Evolutionary conservation across 2,797 vertebrate genomes (phyloP).

Genomic region (Rhynchotus rufescens): DNA sequence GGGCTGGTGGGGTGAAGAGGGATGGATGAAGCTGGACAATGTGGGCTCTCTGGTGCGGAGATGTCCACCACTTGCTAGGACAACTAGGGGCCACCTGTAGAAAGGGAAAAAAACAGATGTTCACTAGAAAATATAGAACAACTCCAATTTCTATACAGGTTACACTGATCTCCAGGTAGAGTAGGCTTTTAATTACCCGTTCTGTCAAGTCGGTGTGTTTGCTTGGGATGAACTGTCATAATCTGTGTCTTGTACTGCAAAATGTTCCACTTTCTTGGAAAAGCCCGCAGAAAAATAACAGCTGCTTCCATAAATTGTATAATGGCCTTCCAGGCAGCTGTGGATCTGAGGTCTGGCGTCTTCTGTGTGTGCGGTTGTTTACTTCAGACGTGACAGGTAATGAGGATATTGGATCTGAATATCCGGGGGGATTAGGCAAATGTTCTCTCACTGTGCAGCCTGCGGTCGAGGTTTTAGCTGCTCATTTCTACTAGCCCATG

Average conservation of each 20-base stretch:
- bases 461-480: background rate
- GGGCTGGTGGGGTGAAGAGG: background rate
- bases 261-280: background rate
- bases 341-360: background rate
- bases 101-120: background rate
- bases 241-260: background rate
- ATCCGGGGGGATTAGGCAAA: background rate
- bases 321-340: background rate
- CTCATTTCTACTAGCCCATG: background rate
- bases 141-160: background rate
- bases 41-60: fast-evolving
- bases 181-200: background rate
- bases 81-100: background rate
- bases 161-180: background rate
- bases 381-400: background rate
- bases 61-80: no score
- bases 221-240: background rate
- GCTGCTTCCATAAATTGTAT: background rate
- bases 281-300: background rate
- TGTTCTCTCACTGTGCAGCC: background rate
- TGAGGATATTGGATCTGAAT: background rate
- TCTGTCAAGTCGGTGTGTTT: fast-evolving
- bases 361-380: background rate
- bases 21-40: background rate
- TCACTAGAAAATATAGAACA: background rate